Conservation (phyloP, 2,113 vertebrate genomes). For the Planiliza haematocheilus region DNA sequence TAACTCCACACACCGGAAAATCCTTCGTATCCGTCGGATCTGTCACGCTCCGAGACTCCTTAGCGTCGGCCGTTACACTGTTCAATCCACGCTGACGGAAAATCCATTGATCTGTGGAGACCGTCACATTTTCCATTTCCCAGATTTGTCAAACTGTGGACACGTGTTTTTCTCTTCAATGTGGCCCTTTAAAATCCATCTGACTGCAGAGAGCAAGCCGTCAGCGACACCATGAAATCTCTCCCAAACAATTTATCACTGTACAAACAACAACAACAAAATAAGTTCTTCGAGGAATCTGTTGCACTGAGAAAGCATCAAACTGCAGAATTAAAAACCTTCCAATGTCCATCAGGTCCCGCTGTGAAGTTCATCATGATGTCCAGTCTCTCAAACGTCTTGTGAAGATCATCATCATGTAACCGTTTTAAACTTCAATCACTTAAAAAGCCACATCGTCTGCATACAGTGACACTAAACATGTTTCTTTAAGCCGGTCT, state of each 20-base stretch:
- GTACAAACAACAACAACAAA: too few relatives aligned
- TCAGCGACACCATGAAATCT: not conserved
- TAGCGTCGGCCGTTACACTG: not conserved
- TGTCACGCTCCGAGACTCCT: not conserved
- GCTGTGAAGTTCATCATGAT: conserved; percentile 1
- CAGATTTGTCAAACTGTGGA: not conserved
- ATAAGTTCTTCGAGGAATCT: not conserved
- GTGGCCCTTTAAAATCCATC: not conserved
- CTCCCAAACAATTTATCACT: too few relatives aligned
- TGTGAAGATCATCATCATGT: conserved; percentile 2
- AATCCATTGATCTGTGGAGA: conserved; percentile 2
- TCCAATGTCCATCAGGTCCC: not conserved
- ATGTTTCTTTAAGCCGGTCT: conserved; percentile 4
- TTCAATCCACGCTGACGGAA: conserved; percentile 12
- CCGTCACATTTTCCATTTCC: not conserved
- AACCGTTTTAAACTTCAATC: not conserved
- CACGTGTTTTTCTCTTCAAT: too few relatives aligned
- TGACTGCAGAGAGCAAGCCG: not conserved
- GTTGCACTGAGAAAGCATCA: not conserved
- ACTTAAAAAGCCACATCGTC: conserved; percentile 54
- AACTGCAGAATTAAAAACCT: not conserved
- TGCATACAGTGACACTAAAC: conserved; percentile 35
- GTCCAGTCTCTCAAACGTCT: not conserved
- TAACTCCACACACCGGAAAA: conserved; percentile 1
- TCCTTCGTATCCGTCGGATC: not conserved